Percentiles rank a stretch among this genome's conserved stretches.
Conservation (phyloP, 2,113 vertebrate genomes). For the Antechinus flavipes region DNA sequence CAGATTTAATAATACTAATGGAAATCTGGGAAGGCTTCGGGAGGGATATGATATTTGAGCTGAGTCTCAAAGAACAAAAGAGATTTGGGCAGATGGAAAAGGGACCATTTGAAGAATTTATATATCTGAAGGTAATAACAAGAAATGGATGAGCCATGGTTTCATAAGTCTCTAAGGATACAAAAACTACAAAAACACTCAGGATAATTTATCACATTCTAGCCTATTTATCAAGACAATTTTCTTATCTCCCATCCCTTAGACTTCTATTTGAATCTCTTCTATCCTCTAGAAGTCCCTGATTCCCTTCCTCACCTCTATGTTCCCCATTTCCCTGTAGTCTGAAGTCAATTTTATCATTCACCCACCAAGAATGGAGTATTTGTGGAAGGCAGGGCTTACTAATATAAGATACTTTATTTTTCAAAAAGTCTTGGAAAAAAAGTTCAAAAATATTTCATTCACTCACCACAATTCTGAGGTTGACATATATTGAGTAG, state of each 20-base stretch:
- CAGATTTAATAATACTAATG: neutral
- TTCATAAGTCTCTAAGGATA: neutral
- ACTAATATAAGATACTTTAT: neutral
- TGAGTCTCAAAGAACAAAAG: neutral
- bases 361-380: neutral
- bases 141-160: neutral
- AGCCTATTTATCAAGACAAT: neutral
- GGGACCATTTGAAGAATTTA: neutral
- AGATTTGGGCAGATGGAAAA: neutral
- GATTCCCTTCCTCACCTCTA: neutral
- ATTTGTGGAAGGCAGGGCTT: neutral
- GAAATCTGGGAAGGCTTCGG: neutral
- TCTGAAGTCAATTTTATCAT: neutral
- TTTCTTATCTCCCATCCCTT: neutral
- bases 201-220: neutral
- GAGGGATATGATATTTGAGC: neutral
- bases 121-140: neutral
- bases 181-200: neutral
- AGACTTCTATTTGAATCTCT: neutral
- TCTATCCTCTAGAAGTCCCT: neutral
- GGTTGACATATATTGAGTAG: neutral
- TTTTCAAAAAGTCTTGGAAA: conserved; percentile 17
- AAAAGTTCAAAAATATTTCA: neutral
- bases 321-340: neutral
- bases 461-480: neutral